Percentiles rank a stretch among this genome's conserved stretches.
phyloP scores from a whole-genome alignment of 2,888 invertebrate genomes.

The Trachelus iudaicus region DNA sequence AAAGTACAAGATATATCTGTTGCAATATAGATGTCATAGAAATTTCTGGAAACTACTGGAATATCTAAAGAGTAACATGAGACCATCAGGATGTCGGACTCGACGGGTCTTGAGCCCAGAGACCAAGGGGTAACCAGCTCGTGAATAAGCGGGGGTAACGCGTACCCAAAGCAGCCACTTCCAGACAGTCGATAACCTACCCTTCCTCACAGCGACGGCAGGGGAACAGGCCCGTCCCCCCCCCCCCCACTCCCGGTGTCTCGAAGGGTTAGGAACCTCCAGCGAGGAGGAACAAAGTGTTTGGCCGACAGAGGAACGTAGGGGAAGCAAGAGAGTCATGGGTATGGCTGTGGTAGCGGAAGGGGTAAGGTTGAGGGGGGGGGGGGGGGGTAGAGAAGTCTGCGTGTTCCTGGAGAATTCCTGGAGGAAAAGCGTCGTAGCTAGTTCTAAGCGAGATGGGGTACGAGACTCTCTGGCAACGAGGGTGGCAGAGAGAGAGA shows the following conservation, averaged over 20 bases:
- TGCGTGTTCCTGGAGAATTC: background rate
- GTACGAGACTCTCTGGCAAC: background rate
- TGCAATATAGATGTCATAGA: background rate
- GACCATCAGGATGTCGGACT: background rate
- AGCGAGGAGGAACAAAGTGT: background rate
- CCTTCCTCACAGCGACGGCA: conserved; percentile 28
- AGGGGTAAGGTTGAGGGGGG: background rate
- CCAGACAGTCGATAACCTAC: conserved; percentile 40
- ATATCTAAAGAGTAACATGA: background rate
- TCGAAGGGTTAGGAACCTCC: background rate
- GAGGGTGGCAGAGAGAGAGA: conserved; percentile 4
- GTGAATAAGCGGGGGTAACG: conserved; percentile 2
- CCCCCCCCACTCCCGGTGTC: conserved; percentile 13
- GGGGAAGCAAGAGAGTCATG: background rate
- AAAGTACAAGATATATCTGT: background rate
- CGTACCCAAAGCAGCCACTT: background rate
- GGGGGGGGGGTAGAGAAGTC: background rate
- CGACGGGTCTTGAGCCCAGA: background rate
- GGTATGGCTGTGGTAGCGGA: background rate
- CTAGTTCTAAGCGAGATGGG: background rate
- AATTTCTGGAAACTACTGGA: background rate
- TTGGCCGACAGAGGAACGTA: background rate
- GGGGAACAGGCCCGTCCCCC: conserved; percentile 28
- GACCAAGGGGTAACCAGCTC: background rate
- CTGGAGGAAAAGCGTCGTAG: background rate